A percentile compares a stretch with the other conserved stretches of the same genome.
phyloP scores from a whole-genome alignment of 1,140 invertebrate species.

The Fopius arisanus region DNA sequence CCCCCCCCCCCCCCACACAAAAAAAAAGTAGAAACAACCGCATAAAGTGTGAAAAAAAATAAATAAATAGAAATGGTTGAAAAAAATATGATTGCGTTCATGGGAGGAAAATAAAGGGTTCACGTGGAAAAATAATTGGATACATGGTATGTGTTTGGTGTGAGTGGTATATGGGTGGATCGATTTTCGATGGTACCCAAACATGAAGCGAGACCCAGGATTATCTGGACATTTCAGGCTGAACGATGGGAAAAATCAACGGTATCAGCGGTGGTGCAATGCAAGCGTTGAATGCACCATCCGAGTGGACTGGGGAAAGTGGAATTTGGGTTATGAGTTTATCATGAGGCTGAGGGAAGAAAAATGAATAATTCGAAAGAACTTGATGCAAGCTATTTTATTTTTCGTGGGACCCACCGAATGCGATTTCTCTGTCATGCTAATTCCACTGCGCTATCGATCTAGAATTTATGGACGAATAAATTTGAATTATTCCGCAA shows the following conservation, averaged over 20 bases:
- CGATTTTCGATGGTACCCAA: slow-evolving; percentile 25
- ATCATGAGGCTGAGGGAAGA: neutral
- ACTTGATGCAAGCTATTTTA: neutral
- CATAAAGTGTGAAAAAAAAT: neutral
- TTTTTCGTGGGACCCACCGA: neutral
- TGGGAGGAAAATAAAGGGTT: neutral
- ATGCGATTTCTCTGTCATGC: too few species aligned
- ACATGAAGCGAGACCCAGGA: slow-evolving; percentile 23
- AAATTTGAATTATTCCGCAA: too few species aligned
- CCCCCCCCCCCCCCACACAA: too few species aligned
- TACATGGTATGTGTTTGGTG: neutral
- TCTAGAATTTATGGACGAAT: too few species aligned
- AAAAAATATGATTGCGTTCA: neutral
- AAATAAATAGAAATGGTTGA: neutral
- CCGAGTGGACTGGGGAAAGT: too few species aligned
- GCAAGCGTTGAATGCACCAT: neutral
- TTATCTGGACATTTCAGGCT: slow-evolving; percentile 18
- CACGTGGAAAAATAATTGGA: slow-evolving; percentile 20
- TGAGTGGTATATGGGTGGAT: neutral
- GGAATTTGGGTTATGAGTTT: neutral
- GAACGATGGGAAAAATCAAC: slow-evolving; percentile 22
- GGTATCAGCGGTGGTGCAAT: slow-evolving; percentile 16
- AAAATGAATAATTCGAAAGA: neutral
- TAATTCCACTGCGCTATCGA: too few species aligned
- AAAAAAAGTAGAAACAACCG: neutral